A percentile compares a stretch with the other conserved stretches of the same genome.
These are phyloP conservation scores for Camptogramma bilineatum DNA, from an alignment of 2,888 invertebrate genomes.

Conservation along the genomic window DNA sequence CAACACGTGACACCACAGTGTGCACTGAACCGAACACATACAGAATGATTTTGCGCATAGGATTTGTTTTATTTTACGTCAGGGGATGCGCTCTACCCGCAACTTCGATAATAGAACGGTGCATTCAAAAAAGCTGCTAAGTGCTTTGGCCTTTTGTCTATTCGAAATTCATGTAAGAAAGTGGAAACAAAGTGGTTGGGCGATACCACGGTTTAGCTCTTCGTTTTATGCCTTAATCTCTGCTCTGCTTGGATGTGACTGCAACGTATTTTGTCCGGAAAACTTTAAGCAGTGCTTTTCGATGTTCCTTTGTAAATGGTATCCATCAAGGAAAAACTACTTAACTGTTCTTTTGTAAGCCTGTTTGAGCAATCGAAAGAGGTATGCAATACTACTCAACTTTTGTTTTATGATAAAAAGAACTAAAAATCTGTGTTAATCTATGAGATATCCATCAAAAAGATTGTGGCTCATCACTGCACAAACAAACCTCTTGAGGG, in stretches of 20 bases:
- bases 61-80: constrained; percentile 66
- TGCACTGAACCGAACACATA: constrained; percentile 58
- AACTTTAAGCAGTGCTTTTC: neutral
- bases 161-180: constrained; percentile 36
- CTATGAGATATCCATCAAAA: neutral
- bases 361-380: neutral
- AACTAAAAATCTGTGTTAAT: neutral
- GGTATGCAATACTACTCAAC: neutral
- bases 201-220: constrained; percentile 10
- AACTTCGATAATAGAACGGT: constrained; percentile 61
- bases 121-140: constrained; percentile 51
- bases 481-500: constrained; percentile 16
- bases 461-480: constrained; percentile 2
- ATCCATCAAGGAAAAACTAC: neutral
- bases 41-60: constrained; percentile 64
- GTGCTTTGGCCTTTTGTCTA: constrained; percentile 42
- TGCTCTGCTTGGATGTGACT: constrained; percentile 1
- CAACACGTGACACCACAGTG: constrained; percentile 43
- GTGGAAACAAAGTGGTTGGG: constrained; percentile 25
- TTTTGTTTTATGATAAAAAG: neutral
- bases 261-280: constrained; percentile 3
- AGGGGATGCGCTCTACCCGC: constrained; percentile 58
- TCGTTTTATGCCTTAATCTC: constrained; percentile 5
- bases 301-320: neutral
- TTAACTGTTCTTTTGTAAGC: neutral